Conservation (phyloP, 2,888 invertebrate genomes). For the Bellardia pandia region DNA sequence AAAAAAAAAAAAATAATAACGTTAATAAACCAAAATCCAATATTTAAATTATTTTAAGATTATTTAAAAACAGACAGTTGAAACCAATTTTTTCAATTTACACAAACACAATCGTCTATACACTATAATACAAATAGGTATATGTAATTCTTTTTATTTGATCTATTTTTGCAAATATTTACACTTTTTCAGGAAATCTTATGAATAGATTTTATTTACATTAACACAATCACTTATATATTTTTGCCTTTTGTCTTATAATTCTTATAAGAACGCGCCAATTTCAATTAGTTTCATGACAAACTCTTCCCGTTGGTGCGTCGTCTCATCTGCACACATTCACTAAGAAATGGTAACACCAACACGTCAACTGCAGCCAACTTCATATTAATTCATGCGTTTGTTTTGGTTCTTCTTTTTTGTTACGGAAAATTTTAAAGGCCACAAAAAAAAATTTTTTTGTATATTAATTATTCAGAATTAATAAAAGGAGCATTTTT, state of each 20-base stretch:
- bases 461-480: conserved; percentile 53
- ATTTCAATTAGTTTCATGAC: not conserved
- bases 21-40: not conserved
- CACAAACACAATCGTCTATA: too few relatives aligned
- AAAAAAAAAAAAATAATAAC: conserved; percentile 4
- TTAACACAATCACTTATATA: too few relatives aligned
- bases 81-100: too few relatives aligned
- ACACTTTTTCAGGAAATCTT: too few relatives aligned
- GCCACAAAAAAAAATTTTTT: conserved; percentile 42
- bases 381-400: conserved; percentile 58
- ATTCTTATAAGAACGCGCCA: conserved; percentile 2
- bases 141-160: too few relatives aligned
- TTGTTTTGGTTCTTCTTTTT: conserved; percentile 73
- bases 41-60: too few relatives aligned
- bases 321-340: not conserved
- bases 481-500: not conserved
- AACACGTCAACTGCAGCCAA: conserved; percentile 40
- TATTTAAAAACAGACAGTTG: too few relatives aligned
- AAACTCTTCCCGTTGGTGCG: not conserved
- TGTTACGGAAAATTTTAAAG: conserved; percentile 65
- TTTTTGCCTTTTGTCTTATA: not conserved
- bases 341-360: not conserved
- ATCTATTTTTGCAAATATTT: too few relatives aligned
- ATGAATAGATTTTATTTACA: too few relatives aligned
- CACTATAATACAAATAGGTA: too few relatives aligned